These are phyloP conservation scores for Clarias fuscus DNA, from an alignment of 2,797 vertebrate species.

Conservation along the genomic window DNA sequence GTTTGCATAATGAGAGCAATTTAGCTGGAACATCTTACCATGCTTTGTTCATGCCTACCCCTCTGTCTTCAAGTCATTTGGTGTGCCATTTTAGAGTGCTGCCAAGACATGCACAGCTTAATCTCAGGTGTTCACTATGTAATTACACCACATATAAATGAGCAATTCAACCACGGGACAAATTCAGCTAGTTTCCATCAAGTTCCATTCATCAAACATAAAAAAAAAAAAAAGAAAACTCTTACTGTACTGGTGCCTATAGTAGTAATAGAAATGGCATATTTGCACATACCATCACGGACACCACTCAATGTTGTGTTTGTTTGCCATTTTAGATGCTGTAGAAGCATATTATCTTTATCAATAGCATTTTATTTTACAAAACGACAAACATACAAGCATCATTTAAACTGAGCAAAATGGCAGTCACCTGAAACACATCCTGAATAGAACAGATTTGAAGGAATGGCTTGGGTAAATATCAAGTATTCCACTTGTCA, in stretches of 20 bases:
- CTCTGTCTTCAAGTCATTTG: not conserved
- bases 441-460: not conserved
- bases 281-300: not conserved
- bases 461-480: not conserved
- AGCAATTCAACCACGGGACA: not conserved
- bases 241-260: not conserved
- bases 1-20: conserved; percentile 25
- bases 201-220: not conserved
- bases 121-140: not conserved
- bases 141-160: not conserved
- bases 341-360: not conserved
- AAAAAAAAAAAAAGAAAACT: not conserved
- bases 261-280: not conserved
- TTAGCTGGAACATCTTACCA: not conserved
- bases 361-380: conserved; percentile 1
- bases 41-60: not conserved
- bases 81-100: not conserved
- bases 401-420: not conserved
- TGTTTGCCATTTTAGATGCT: not conserved
- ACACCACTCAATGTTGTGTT: not conserved
- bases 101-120: not conserved
- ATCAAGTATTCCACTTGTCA: not conserved
- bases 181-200: not conserved
- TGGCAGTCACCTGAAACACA: not conserved
- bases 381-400: not conserved